phyloP scores from a whole-genome alignment of 2,888 invertebrate species.

The Hemicrepidius hirtus region DNA sequence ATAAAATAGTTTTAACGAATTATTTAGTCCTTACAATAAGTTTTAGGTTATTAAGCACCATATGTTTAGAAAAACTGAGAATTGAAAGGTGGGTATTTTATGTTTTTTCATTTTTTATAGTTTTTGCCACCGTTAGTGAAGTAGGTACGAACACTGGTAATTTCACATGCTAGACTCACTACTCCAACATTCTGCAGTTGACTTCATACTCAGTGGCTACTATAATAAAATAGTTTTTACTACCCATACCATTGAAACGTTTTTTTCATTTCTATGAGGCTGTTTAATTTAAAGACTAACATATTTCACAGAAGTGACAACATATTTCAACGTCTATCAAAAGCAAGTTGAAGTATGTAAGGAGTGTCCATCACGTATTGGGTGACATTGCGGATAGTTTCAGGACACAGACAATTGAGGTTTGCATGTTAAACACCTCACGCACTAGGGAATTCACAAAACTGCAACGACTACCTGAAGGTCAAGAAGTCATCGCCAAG shows the following conservation, averaged over 20 bases:
- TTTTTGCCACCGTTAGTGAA: too few relatives aligned
- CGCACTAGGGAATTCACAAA: slow-evolving; percentile 63
- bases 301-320: slow-evolving; percentile 41
- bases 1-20: too few relatives aligned
- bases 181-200: too few relatives aligned
- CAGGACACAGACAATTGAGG: slow-evolving; percentile 67
- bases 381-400: slow-evolving; percentile 71
- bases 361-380: slow-evolving; percentile 72
- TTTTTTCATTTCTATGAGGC: slow-evolving; percentile 21
- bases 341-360: slow-evolving; percentile 62
- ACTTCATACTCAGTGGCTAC: not conserved
- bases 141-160: too few relatives aligned
- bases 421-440: slow-evolving; percentile 68
- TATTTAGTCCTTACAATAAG: too few relatives aligned
- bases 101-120: too few relatives aligned
- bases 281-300: slow-evolving; percentile 33
- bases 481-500: slow-evolving; percentile 54
- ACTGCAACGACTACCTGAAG: slow-evolving; percentile 57
- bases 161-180: too few relatives aligned
- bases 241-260: slow-evolving; percentile 13
- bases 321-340: slow-evolving; percentile 46
- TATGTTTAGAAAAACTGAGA: too few relatives aligned
- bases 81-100: too few relatives aligned
- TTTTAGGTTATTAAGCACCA: too few relatives aligned
- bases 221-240: not conserved